Evolutionary conservation across 2,113 vertebrate species (phyloP).

Genomic region (Oryctolagus cuniculus): mOryCun1.1 NC_091434.1:128810001-128810500

Average conservation of each 20-base stretch:
- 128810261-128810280: neutral
- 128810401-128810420: constrained; percentile 44
- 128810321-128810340: constrained; percentile 59
- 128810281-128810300: constrained; percentile 54
- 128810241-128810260: neutral
- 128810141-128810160: accelerated
- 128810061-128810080: neutral
- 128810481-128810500: accelerated
- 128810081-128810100: too few relatives aligned
- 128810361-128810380: neutral
- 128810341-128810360: neutral
- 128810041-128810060: too few relatives aligned
- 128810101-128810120: neutral
- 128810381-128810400: neutral
- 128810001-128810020: too few relatives aligned
- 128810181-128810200: neutral
- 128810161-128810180: accelerated
- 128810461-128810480: neutral
- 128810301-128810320: constrained; percentile 35
- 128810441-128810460: neutral
- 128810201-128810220: neutral
- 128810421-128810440: neutral
- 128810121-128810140: accelerated
- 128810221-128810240: accelerated
- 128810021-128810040: neutral